Evolutionary conservation across 30 jellyfish, hydroid and myxozoan species (phyloP), one percentile per base, ranked within the genome.

Genomic region (Hydractinia symbiolongicarpus): DNA sequence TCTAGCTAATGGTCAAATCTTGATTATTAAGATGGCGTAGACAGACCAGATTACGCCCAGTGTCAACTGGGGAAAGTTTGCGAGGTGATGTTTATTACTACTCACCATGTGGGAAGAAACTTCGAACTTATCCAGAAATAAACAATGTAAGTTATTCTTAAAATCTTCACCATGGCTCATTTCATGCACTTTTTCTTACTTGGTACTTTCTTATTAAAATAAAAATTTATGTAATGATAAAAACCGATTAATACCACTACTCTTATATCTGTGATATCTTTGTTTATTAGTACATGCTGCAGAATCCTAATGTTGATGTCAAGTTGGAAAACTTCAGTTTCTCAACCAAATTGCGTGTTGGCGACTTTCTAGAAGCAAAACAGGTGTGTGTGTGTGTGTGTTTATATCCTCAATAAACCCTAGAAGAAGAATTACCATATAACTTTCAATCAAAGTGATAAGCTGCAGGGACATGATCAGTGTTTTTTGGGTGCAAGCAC

Each of bases 1-100:
- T n/a, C n/a, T n/a, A n/a, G n/a, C n/a, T 67, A 49, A 10, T 67
- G 11, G 10, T 9, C 11, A 77, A 10, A 9, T 73, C 50, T 51
- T 86, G 20, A 5, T 44, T 76, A 70, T 50, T 4, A 78, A 93
- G 99, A 53, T 93, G 99, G 99, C 78, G 87, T 69, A 68, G 99
- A 52, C 99, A 93, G 80, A 93, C 94, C 13, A 78, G 96, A 40
- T 73, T 93, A 20, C 79, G 93, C 5, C 96, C 99, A 9, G 62
- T 88, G 10, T 85, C 88, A 74, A 83, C 78, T 66, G 96, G 95
- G 0, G 99, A 93, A n/a, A 83, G 99, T 49, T 81, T 93, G 21
- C 84, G 99, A 10, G 99, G 99, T 1, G 99, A 93, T 88, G 99
- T 93, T 17, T 93, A 93, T 69, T 93, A 93, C 66, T 93, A 83